A percentile compares a stretch with the other conserved stretches of the same genome.
phyloP scores from a whole-genome alignment of 2,797 vertebrate species.

The Chaunax sp. region DNA sequence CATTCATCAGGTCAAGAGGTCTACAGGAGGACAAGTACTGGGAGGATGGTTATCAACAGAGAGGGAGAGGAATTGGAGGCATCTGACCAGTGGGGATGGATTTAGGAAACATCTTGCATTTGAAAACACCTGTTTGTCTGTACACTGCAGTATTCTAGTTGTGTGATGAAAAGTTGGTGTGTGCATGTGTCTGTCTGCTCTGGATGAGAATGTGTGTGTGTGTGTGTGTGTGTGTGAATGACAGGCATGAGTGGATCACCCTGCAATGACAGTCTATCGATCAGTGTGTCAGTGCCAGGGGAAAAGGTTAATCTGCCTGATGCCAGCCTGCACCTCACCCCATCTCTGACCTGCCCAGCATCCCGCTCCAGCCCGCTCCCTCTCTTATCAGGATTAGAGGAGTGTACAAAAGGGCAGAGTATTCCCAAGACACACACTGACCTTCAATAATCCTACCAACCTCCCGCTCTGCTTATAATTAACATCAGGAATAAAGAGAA shows the following conservation, averaged over 20 bases:
- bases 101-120: conserved; percentile 17
- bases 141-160: background rate
- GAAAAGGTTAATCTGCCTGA: conserved; percentile 86
- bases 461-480: conserved; percentile 86
- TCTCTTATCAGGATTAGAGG: conserved; percentile 87
- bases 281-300: conserved; percentile 81
- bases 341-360: conserved; percentile 70
- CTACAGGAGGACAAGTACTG: conserved; percentile 36
- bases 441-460: conserved; percentile 91
- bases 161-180: conserved; percentile 18
- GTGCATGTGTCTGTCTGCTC: conserved; percentile 30
- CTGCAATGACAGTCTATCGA: conserved; percentile 85
- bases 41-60: conserved; percentile 44
- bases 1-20: conserved; percentile 48
- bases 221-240: conserved; percentile 60
- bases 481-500: conserved; percentile 83
- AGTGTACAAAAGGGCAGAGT: conserved; percentile 91
- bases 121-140: conserved; percentile 1
- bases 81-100: conserved; percentile 37
- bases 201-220: conserved; percentile 40
- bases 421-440: conserved; percentile 93
- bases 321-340: conserved; percentile 74
- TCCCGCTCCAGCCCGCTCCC: conserved; percentile 68
- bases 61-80: conserved; percentile 27
- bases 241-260: conserved; percentile 80